Percentiles rank a stretch among this genome's conserved stretches.
These are phyloP conservation scores for Oreonectes daqikongensis DNA, from an alignment of 2,797 vertebrate genomes.

Conservation along the genomic window DNA sequence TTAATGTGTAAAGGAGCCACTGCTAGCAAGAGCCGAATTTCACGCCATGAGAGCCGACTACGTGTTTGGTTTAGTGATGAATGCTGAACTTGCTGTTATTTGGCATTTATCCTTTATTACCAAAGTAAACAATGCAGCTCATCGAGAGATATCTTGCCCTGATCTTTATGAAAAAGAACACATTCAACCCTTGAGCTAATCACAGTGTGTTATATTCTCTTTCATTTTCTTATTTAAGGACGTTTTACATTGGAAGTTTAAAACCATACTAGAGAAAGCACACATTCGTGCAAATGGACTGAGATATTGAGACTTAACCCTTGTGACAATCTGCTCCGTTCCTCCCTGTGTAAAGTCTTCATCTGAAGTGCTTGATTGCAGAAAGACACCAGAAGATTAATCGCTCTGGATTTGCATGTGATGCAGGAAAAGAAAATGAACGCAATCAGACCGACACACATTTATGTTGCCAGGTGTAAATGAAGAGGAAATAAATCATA, in stretches of 20 bases:
- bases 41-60: slow-evolving; percentile 65
- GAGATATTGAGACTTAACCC: not conserved
- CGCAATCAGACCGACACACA: slow-evolving; percentile 6
- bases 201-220: not conserved
- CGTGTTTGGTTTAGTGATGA: slow-evolving; percentile 78
- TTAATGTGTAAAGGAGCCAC: slow-evolving; percentile 71
- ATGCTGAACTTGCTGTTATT: slow-evolving; percentile 65
- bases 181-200: not conserved
- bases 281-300: too few relatives aligned
- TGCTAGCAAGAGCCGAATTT: slow-evolving; percentile 59
- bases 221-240: not conserved
- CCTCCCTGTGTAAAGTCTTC: not conserved
- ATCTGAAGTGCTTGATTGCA: slow-evolving; percentile 13
- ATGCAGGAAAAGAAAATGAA: slow-evolving; percentile 23
- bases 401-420: slow-evolving; percentile 19
- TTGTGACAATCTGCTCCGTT: not conserved
- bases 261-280: not conserved
- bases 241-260: too few relatives aligned
- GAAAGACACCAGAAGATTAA: slow-evolving; percentile 4
- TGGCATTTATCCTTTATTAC: slow-evolving; percentile 77
- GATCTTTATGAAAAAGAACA: too few relatives aligned
- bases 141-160: too few relatives aligned
- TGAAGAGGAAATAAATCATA: slow-evolving; percentile 7
- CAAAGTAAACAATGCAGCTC: slow-evolving; percentile 1
- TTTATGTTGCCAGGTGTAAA: slow-evolving; percentile 22